Conservation (phyloP, 2,888 invertebrate species). For the Caradrina clavipalpis region DNA sequence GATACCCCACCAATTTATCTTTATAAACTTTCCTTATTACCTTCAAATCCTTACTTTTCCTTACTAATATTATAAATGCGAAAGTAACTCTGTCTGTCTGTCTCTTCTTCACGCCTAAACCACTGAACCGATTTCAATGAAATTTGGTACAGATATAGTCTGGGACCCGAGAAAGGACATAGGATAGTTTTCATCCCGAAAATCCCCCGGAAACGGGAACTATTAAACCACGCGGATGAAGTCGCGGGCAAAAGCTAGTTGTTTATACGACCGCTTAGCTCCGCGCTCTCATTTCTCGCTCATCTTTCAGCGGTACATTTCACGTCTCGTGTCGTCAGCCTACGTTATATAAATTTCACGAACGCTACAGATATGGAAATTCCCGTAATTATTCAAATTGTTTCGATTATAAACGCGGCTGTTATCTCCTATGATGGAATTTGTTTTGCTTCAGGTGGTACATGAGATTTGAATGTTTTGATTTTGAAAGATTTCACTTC, state of each 20-base stretch:
- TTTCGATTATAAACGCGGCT: constrained; percentile 61
- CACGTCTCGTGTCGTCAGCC: constrained; percentile 57
- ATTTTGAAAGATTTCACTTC: not conserved
- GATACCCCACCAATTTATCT: not conserved
- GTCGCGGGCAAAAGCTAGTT: no score
- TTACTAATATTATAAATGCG: no score
- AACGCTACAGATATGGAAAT: constrained; percentile 72
- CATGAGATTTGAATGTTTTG: constrained; percentile 6
- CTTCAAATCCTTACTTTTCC: no score
- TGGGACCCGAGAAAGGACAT: no score
- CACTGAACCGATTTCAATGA: no score
- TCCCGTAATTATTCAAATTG: constrained; percentile 79
- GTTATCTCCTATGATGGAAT: constrained; percentile 44
- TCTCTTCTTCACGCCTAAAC: no score
- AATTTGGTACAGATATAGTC: no score
- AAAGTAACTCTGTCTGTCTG: no score
- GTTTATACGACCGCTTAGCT: constrained; percentile 3
- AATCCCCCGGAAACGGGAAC: no score
- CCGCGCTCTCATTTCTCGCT: constrained; percentile 10
- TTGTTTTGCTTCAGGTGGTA: constrained; percentile 36
- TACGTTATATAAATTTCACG: constrained; percentile 65
- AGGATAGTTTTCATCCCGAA: no score
- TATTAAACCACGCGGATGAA: no score
- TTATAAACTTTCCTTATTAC: not conserved
- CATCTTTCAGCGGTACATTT: constrained; percentile 39